Evolutionary conservation across 2,888 invertebrate genomes (phyloP).

Genomic region (Nasonovia ribisnigri): DNA sequence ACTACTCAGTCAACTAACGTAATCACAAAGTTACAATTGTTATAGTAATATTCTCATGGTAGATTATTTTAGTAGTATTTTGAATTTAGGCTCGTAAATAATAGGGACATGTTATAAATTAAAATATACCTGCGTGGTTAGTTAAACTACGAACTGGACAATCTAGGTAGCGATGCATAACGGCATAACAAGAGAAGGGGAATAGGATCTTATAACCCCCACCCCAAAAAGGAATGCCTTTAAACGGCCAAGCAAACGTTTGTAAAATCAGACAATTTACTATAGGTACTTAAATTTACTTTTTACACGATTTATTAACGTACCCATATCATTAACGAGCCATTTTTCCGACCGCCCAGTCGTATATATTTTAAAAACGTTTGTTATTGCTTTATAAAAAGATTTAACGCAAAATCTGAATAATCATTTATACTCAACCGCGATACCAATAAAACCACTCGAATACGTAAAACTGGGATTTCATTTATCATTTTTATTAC

Average conservation of each 20-base stretch:
- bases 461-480: conserved; percentile 42
- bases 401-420: conserved; percentile 11
- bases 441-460: conserved; percentile 13
- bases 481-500: conserved; percentile 53
- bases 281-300: background rate
- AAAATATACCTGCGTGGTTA: background rate
- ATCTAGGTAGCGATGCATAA: background rate
- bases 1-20: too few relatives aligned
- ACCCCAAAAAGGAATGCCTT: background rate
- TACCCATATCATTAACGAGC: background rate
- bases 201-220: background rate
- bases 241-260: background rate
- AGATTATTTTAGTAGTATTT: background rate
- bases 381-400: background rate
- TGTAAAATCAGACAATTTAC: background rate
- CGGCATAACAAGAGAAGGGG: background rate
- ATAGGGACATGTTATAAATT: background rate
- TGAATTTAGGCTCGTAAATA: background rate
- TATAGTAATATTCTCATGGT: background rate
- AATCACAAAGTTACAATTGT: background rate
- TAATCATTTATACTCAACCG: conserved; percentile 5
- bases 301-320: background rate
- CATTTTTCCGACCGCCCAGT: background rate
- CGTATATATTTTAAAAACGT: background rate
- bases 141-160: background rate